Evolutionary conservation across 1,140 invertebrate species (phyloP).

Genomic region (Nebria ingens): DNA sequence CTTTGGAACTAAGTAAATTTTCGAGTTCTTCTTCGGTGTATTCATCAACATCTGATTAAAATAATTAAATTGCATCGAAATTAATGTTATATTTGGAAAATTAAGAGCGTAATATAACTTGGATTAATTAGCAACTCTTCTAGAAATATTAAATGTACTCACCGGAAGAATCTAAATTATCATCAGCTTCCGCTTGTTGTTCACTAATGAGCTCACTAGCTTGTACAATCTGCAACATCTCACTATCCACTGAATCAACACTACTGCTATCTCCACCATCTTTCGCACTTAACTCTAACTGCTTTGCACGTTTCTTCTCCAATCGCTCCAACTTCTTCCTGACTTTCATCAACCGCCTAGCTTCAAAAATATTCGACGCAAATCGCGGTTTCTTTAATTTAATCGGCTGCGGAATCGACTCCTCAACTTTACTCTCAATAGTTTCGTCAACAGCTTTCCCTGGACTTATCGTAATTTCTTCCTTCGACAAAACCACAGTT

Average conservation of each 20-base stretch:
- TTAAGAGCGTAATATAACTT: too few relatives aligned
- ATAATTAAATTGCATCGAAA: not conserved
- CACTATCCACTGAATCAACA: not conserved
- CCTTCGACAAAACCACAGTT: not conserved
- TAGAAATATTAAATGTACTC: too few relatives aligned
- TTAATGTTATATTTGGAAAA: too few relatives aligned
- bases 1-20: too few relatives aligned
- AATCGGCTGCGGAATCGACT: constrained; percentile 13
- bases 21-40: not conserved
- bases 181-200: too few relatives aligned
- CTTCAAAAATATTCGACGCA: constrained; percentile 47
- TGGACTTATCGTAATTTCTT: constrained; percentile 11
- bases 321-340: constrained; percentile 47
- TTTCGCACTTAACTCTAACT: not conserved
- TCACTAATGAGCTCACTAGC: not conserved
- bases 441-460: not conserved
- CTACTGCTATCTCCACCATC: not conserved
- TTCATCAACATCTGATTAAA: not conserved
- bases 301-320: constrained; percentile 41
- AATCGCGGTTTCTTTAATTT: constrained; percentile 46
- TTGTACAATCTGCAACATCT: not conserved
- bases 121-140: too few relatives aligned
- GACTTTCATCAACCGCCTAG: constrained; percentile 49
- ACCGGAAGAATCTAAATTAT: too few relatives aligned
- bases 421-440: not conserved